A percentile compares a stretch with the other conserved stretches of the same genome.
Conservation (phyloP, 2,888 invertebrate genomes). For the Trachelus iudaicus region DNA sequence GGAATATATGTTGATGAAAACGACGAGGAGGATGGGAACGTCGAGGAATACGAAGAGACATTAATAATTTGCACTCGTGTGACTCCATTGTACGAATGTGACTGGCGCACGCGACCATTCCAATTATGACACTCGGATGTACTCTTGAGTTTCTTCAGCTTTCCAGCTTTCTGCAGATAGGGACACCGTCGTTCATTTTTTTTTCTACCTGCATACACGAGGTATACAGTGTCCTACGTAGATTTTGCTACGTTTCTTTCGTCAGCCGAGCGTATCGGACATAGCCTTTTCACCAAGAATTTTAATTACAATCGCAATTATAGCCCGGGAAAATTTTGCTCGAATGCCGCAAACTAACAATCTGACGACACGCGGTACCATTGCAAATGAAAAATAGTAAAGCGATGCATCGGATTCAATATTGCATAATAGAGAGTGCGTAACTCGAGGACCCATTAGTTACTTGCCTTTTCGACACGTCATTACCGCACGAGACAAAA, state of each 20-base stretch:
- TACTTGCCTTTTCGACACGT: conserved; percentile 32
- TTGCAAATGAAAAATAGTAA: background rate
- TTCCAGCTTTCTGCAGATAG: conserved; percentile 18
- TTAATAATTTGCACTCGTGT: conserved; percentile 63
- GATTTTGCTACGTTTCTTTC: background rate
- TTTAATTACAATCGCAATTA: conserved; percentile 64
- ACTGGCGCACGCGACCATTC: conserved; percentile 59
- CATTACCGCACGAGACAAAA: conserved; percentile 29
- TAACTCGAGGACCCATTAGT: background rate
- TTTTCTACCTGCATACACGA: conserved; percentile 3
- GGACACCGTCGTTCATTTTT: conserved; percentile 12
- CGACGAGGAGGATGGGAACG: conserved; percentile 40
- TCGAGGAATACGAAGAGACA: conserved; percentile 16
- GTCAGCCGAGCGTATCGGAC: background rate
- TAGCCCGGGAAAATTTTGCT: conserved; percentile 47
- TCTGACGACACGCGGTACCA: conserved; percentile 23
- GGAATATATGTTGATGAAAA: conserved; percentile 2
- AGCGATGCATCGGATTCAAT: conserved; percentile 20
- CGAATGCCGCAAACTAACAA: conserved; percentile 51
- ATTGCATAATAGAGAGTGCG: conserved; percentile 25
- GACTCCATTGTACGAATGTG: conserved; percentile 57
- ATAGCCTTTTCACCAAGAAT: conserved; percentile 49
- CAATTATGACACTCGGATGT: conserved; percentile 51
- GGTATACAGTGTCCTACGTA: background rate
- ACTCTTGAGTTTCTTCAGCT: background rate